These are phyloP conservation scores for Agonopterix alstromeriana DNA, from an alignment of 2,888 invertebrate genomes.

Conservation along the genomic window DNA sequence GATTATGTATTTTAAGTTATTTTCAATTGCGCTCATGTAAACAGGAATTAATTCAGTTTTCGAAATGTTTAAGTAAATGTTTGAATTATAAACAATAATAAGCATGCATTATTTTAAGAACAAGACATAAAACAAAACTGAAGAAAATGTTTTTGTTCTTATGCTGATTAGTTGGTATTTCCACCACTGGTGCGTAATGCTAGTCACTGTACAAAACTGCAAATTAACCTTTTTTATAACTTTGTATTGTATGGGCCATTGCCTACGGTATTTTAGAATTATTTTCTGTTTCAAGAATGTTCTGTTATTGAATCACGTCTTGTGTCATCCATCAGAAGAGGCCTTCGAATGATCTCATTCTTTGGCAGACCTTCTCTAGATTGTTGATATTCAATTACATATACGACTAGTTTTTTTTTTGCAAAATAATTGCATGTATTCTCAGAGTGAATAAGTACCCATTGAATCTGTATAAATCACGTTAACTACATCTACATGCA, in stretches of 20 bases:
- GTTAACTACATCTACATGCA: neutral
- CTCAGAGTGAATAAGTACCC: no score
- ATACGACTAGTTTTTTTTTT: neutral
- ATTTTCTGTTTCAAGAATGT: conserved; percentile 17
- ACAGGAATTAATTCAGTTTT: no score
- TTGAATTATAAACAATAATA: no score
- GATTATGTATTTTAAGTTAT: no score
- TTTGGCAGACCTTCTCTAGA: conserved; percentile 39
- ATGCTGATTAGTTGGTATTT: no score
- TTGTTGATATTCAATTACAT: conserved; percentile 31
- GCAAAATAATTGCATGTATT: no score
- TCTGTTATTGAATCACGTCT: conserved; percentile 47
- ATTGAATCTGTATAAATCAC: no score
- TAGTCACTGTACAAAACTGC: conserved; percentile 12
- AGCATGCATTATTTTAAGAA: no score
- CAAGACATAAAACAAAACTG: no score
- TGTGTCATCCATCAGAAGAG: conserved; percentile 48
- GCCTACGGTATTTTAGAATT: conserved; percentile 14
- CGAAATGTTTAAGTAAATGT: no score
- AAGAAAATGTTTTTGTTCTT: no score
- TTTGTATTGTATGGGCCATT: conserved; percentile 16
- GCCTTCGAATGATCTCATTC: conserved; percentile 57
- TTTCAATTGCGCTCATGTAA: no score
- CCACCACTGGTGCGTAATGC: neutral
- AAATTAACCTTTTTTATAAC: conserved; percentile 21